phyloP scores from a whole-genome alignment of 2,888 invertebrate species.

The Imbricaverruca yamaguchii region DNA sequence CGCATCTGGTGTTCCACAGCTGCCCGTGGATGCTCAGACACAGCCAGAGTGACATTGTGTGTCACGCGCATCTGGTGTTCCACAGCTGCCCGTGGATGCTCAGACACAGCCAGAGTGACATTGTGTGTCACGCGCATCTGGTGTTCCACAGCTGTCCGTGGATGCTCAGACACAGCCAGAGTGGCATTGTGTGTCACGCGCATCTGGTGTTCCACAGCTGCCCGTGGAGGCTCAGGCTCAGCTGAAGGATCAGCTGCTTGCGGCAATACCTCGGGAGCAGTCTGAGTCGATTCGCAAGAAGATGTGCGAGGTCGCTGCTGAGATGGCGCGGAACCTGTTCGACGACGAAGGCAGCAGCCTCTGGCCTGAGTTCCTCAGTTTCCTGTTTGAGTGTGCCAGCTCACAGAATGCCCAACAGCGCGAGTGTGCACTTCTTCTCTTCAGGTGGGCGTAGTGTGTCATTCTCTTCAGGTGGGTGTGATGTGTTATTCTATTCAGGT shows the following conservation, averaged over 20 bases:
- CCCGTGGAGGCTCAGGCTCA: slow-evolving; percentile 73
- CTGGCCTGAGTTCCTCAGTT: slow-evolving; percentile 90
- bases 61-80: too few relatives aligned
- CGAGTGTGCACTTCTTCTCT: slow-evolving; percentile 89
- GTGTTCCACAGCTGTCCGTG: too few relatives aligned
- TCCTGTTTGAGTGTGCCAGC: slow-evolving; percentile 89
- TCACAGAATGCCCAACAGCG: slow-evolving; percentile 73
- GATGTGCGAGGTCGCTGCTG: slow-evolving; percentile 93
- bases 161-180: too few relatives aligned
- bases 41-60: too few relatives aligned
- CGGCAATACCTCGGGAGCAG: slow-evolving; percentile 76
- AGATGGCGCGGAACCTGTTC: slow-evolving; percentile 85
- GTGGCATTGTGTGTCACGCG: too few relatives aligned
- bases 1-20: too few relatives aligned
- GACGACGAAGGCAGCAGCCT: slow-evolving; percentile 93
- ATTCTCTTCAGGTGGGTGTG: too few relatives aligned
- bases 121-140: too few relatives aligned
- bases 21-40: too few relatives aligned
- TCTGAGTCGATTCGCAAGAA: slow-evolving; percentile 69
- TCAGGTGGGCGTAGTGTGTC: slow-evolving; percentile 73
- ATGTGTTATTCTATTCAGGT: too few relatives aligned
- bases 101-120: too few relatives aligned
- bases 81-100: too few relatives aligned
- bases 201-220: slow-evolving; percentile 48
- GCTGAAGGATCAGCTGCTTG: slow-evolving; percentile 76